Evolutionary conservation across 2,113 vertebrate species (phyloP).

Genomic region (Actenoides hombroni): DNA sequence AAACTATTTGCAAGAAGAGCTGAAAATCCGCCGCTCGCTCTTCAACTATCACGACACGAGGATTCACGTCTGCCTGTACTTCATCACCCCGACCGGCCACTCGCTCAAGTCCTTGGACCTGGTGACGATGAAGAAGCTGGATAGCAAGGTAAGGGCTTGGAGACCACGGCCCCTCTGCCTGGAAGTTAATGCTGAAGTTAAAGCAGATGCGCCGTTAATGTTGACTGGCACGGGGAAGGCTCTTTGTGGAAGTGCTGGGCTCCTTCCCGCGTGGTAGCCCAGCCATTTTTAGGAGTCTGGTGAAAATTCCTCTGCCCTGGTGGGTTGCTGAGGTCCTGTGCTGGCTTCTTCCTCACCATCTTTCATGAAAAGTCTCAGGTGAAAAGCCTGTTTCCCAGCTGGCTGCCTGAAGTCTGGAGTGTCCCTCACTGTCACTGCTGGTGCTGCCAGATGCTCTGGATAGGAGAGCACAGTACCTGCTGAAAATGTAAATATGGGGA

Average conservation of each 20-base stretch:
- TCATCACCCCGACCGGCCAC: constrained; percentile 95
- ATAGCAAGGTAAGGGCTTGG: constrained; percentile 86
- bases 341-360: neutral
- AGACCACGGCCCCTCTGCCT: neutral
- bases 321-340: neutral
- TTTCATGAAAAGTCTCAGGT: neutral
- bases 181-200: too few relatives aligned
- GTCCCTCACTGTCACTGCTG: neutral
- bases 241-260: neutral
- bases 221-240: neutral
- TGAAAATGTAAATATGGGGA: neutral
- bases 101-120: constrained; percentile 95
- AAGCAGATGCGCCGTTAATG: neutral
- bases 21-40: constrained; percentile 98
- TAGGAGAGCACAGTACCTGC: neutral
- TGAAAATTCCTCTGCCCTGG: neutral
- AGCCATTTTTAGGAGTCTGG: neutral
- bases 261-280: neutral
- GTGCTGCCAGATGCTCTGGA: neutral
- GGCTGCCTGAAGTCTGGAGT: neutral
- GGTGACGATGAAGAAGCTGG: constrained; percentile 98
- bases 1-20: constrained; percentile 95
- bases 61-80: constrained; percentile 98
- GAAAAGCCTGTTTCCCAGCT: neutral
- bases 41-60: constrained; percentile 96